Evolutionary conservation across 2,113 vertebrate species (phyloP), one percentile per base, ranked within the genome.

Genomic region (Bufo gargarizans): DNA sequence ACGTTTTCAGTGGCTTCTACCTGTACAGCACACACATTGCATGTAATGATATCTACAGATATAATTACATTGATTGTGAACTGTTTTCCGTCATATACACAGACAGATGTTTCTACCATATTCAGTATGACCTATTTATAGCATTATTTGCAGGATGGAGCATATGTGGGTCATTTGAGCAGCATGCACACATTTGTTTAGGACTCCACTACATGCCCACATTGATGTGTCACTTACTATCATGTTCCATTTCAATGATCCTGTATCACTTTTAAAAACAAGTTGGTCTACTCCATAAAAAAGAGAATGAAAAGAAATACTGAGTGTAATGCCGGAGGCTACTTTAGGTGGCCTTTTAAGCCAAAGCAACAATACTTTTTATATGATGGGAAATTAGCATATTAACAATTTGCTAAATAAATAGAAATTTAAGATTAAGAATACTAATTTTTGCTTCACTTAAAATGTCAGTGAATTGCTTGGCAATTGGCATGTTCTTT

Each of bases 201-300:
- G 49, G 77, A 78, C 77, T 55, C n/a, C 43, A 82, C 58, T 63
- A 65, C 45, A 45, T 82, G 58, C 56, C 79, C 79, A 82, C 79
- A 82, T 82, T 61, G 80, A 82, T 63, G 45, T 82, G 80, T 82
- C 80, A 82, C 59, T 82, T 65, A 81, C 58, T 82, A 63, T 82
- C 58, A 82, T 82, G 59, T 20, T 82, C 58, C 80, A 82, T 47
- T 82, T 63, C 58, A 82, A 9, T 63, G 43, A 45, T 45, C 59
- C 80, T 82, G 58, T 82, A 82, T 82, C 80, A 63, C 58, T 82
- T 33, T 49, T 82, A 82, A 59, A 82, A 65, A 63, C 43, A 63
- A 20, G 59, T 63, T 47, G 58, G 79, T 61, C 79, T 81, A 45
- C 43, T 81, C 47, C 16, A 81, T 61, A 63, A 67, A 83, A 33